These are phyloP conservation scores for Theretra japonica DNA, from an alignment of 2,888 invertebrate species.

Conservation along the genomic window DNA sequence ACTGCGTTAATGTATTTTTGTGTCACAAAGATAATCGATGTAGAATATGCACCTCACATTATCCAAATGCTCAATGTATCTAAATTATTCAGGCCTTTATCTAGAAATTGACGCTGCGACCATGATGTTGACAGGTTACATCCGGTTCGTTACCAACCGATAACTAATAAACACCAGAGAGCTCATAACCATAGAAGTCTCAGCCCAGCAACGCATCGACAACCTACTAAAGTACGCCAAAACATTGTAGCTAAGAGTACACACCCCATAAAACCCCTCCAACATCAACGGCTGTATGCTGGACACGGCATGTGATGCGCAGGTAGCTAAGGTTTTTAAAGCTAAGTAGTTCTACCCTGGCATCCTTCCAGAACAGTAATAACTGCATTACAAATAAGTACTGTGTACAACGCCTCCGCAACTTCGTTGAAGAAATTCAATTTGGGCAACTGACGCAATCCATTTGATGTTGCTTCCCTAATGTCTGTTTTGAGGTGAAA, in stretches of 20 bases:
- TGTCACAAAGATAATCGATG: no score
- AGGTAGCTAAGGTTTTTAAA: constrained; percentile 68
- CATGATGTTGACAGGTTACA: no score
- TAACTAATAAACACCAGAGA: no score
- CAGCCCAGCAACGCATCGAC: not conserved
- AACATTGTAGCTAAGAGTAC: not conserved
- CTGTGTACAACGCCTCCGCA: constrained; percentile 42
- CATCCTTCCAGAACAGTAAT: constrained; percentile 64
- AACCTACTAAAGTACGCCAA: not conserved
- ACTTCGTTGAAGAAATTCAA: constrained; percentile 39
- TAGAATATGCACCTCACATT: no score
- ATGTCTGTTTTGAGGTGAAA: not conserved
- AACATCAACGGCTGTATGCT: constrained; percentile 38
- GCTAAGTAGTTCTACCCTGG: constrained; percentile 66
- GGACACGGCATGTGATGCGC: constrained; percentile 53
- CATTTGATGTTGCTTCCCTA: constrained; percentile 36
- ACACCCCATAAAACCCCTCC: constrained; percentile 24
- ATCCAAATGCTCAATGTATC: no score
- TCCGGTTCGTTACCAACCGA: no score
- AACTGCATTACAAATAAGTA: constrained; percentile 69
- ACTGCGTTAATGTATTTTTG: no score
- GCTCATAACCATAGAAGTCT: no score
- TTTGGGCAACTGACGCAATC: constrained; percentile 49
- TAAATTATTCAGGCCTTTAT: no score
- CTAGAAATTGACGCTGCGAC: no score